Percentiles rank a stretch among this genome's conserved stretches.
phyloP scores from a whole-genome alignment of 2,797 vertebrate genomes.

The Amblyraja radiata region DNA sequence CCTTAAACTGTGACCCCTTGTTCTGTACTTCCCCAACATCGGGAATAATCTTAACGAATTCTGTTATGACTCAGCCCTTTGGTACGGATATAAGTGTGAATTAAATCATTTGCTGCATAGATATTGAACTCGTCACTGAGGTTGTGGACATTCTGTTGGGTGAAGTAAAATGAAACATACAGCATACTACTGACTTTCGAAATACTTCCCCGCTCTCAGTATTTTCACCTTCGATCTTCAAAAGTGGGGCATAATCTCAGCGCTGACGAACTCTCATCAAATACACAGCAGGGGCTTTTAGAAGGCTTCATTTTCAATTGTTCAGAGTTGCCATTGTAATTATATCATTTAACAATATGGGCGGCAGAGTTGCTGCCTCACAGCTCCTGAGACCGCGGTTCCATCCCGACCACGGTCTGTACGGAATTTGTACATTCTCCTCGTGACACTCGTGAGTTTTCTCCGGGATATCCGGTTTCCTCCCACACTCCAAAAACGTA shows the following conservation, averaged over 20 bases:
- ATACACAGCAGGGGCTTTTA: neutral
- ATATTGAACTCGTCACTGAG: neutral
- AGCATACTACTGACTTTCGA: neutral
- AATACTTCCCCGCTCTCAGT: neutral
- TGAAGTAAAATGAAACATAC: neutral
- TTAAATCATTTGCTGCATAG: neutral
- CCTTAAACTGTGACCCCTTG: too few species aligned
- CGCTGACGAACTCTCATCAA: neutral
- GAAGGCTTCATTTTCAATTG: neutral
- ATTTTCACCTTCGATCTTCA: slow-evolving; percentile 12
- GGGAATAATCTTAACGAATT: too few species aligned
- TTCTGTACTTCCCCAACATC: too few species aligned
- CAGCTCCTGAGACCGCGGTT: too few species aligned
- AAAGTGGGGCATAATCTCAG: slow-evolving; percentile 4
- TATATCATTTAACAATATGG: too few species aligned
- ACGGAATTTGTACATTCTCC: too few species aligned
- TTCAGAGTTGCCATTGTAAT: too few species aligned
- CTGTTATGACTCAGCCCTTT: neutral
- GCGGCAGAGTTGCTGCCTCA: too few species aligned
- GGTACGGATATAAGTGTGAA: neutral
- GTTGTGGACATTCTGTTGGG: neutral
- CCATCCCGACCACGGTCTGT: too few species aligned
- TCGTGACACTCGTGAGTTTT: too few species aligned
- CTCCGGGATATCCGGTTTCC: too few species aligned
- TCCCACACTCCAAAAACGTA: too few species aligned